Base-by-base conservation (phyloP, 2,113 vertebrate species). In the Anolis carolinensis region DNA sequence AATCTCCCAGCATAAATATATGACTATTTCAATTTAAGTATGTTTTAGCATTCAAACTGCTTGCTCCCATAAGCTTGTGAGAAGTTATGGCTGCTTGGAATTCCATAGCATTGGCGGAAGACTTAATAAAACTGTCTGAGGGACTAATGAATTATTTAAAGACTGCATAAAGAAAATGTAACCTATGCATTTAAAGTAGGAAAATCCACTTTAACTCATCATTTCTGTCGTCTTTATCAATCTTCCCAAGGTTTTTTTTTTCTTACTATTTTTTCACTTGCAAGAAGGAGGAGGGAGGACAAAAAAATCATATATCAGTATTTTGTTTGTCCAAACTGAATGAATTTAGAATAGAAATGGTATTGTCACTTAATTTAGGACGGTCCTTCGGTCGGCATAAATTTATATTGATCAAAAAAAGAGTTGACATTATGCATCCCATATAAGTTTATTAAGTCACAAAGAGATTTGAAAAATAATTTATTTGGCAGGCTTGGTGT, bases 81-180 rank as follows among this genome's bases (percentile, higher is more conserved):
- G 88, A 90, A 92, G 88, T 92, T 93, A 71, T 39, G 89, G 86
- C 93, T 94, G 89, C 90, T 95, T 95, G 91, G 91, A 90, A 95
- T 96, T 95, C 95, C 81, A 70, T 6, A 89, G 87, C 80, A 85
- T 87, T 90, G 55, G 81, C 89, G 81, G 16, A 89, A 93, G 94
- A 96, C 93, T 96, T 95, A 95, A 96, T 96, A 95, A 95, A 95
- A 93, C 91, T 93, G 94, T 94, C 94, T 94, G 85, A 76, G 82
- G 89, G 89, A 94, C 94, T 95, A 95, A 96, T 96, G 94, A 96
- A 95, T 96, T 94, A 95, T 96, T 95, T 95, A 95, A 96, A 95
- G 94, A 93, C 92, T 91, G 92, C 86, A 94, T 93, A 95, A 96
- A 94, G 90, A 92, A 95, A 95, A 94, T 83, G 92, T 95, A 95